A percentile compares a stretch with the other conserved stretches of the same genome.
These are phyloP conservation scores for Sus cebifrons DNA, from an alignment of 2,797 vertebrate species.

Conservation along the genomic window DNA sequence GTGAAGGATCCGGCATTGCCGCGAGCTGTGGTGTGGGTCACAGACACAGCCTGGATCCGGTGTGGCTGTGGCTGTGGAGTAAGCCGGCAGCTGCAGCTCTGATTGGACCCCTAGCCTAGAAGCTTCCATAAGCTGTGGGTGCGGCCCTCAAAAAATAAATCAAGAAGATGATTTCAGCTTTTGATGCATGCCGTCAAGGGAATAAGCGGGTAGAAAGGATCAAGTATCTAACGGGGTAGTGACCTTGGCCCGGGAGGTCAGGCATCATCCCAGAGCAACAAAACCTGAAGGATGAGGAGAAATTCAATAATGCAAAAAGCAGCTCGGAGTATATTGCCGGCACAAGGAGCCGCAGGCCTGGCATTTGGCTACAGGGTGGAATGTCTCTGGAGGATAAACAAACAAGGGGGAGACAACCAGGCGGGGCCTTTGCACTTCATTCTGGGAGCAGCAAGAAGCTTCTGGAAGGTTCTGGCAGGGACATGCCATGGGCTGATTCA, in stretches of 20 bases:
- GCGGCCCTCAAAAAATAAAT: too few species aligned
- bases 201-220: not conserved
- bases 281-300: not conserved
- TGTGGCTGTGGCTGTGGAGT: too few species aligned
- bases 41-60: too few species aligned
- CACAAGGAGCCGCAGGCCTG: not conserved
- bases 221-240: too few species aligned
- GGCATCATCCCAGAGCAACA: not conserved
- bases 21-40: too few species aligned
- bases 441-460: not conserved
- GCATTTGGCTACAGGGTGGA: not conserved
- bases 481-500: rapidly evolving
- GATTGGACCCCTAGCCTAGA: too few species aligned
- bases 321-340: not conserved
- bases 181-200: rapidly evolving
- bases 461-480: not conserved
- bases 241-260: not conserved
- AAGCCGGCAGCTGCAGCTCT: too few species aligned
- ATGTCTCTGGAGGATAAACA: not conserved
- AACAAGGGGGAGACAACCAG: not conserved
- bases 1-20: too few species aligned
- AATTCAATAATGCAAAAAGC: not conserved
- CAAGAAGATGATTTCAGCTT: too few species aligned
- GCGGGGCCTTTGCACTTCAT: not conserved
- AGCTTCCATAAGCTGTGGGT: too few species aligned